These are phyloP conservation scores for Bufotes viridis DNA, from an alignment of 2,797 vertebrate species.

Conservation along the genomic window DNA sequence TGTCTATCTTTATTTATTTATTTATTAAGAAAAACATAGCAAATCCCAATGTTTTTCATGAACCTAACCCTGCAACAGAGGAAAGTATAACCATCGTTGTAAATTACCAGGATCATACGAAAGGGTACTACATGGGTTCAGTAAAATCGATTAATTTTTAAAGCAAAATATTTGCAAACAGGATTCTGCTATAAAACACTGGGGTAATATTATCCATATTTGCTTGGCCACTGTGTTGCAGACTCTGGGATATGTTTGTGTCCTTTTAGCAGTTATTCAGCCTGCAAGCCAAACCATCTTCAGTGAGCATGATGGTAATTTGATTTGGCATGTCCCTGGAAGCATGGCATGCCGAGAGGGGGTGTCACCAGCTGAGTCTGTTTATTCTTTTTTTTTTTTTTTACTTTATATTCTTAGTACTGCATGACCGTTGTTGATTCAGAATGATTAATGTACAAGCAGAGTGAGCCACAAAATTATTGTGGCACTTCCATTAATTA, in stretches of 20 bases:
- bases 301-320: conserved; percentile 51
- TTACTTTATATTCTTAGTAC: conserved; percentile 4
- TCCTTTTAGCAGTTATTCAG: conserved; percentile 56
- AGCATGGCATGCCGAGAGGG: conserved; percentile 50
- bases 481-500: neutral
- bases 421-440: neutral
- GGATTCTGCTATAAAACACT: neutral
- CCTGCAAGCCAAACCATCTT: conserved; percentile 49
- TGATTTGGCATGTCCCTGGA: conserved; percentile 55
- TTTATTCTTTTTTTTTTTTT: conserved; percentile 17
- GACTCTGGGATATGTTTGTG: conserved; percentile 40
- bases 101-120: neutral
- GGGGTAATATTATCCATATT: neutral
- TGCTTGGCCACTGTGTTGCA: conserved; percentile 19
- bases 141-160: neutral
- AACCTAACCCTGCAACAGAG: neutral
- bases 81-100: neutral
- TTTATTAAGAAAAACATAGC: too few species aligned
- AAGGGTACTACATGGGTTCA: neutral
- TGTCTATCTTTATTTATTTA: too few species aligned
- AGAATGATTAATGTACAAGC: conserved; percentile 7
- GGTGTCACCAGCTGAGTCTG: conserved; percentile 51
- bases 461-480: neutral
- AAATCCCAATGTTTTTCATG: neutral
- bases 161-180: conserved; percentile 13